A percentile compares a stretch with the other conserved stretches of the same genome.
Conservation (phyloP, 2,888 invertebrate species). For the Sicus ferrugineus region DNA sequence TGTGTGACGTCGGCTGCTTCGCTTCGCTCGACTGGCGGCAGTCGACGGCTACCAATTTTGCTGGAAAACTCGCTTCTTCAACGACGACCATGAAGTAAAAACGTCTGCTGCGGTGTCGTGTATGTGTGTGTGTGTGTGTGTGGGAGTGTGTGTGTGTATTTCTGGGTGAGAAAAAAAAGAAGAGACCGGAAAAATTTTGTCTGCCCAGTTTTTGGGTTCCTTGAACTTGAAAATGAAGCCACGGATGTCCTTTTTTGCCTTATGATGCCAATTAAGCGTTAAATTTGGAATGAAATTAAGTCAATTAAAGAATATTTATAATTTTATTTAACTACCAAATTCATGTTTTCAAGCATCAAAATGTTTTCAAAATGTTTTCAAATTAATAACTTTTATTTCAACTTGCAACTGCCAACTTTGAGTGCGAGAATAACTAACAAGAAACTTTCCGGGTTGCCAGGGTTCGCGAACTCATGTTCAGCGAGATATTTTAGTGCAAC, state of each 20-base stretch:
- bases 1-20: not conserved
- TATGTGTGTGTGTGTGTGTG: not conserved
- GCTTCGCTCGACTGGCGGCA: not conserved
- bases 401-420: not conserved
- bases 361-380: not conserved
- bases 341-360: too few relatives aligned
- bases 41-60: not conserved
- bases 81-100: constrained; percentile 26
- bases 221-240: constrained; percentile 22
- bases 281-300: not conserved
- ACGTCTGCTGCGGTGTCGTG: constrained; percentile 13
- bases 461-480: too few relatives aligned
- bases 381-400: not conserved
- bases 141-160: constrained; percentile 19
- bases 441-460: not conserved
- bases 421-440: too few relatives aligned
- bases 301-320: not conserved
- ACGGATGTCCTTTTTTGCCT: not conserved
- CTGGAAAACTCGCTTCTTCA: constrained; percentile 18
- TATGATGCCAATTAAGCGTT: not conserved
- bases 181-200: too few relatives aligned
- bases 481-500: too few relatives aligned
- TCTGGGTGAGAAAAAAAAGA: too few relatives aligned
- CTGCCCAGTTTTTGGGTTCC: constrained; percentile 14
- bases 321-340: not conserved